Conservation (phyloP, 2,797 vertebrate species). For the Telmatherina bonti region DNA sequence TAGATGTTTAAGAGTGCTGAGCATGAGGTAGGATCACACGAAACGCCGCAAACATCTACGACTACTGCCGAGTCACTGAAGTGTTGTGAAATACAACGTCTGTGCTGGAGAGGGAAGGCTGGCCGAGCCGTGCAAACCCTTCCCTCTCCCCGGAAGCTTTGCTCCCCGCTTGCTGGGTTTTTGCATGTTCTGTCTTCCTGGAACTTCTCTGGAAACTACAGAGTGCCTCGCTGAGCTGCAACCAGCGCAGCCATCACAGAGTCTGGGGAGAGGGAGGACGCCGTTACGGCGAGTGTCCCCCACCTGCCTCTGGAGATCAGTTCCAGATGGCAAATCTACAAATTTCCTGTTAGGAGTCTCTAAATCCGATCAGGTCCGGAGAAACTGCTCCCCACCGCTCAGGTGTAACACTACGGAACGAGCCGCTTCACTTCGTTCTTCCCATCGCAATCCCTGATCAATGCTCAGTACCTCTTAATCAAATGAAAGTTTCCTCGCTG, state of each 20-base stretch:
- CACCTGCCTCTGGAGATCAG: constrained; percentile 18
- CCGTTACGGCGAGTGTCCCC: too few species aligned
- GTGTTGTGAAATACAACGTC: background rate
- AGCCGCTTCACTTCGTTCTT: background rate
- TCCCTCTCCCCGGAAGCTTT: background rate
- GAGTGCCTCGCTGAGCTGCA: background rate
- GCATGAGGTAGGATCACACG: constrained; percentile 67
- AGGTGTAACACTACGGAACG: constrained; percentile 7
- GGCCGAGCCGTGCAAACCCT: background rate
- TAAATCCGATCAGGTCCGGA: constrained; percentile 11
- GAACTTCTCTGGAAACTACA: background rate
- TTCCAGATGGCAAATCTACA: constrained; percentile 42
- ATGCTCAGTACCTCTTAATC: constrained; percentile 1
- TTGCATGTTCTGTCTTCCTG: background rate
- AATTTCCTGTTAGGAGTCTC: constrained; percentile 23
- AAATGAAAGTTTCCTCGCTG: background rate
- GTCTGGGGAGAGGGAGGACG: too few species aligned
- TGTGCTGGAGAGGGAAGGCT: background rate
- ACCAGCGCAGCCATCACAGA: constrained; percentile 11
- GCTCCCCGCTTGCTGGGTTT: background rate
- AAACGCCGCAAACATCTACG: constrained; percentile 11
- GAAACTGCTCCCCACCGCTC: constrained; percentile 28
- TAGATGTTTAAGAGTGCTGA: constrained; percentile 39
- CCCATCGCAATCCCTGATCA: constrained; percentile 9
- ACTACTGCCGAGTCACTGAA: constrained; percentile 24